Evolutionary conservation across 2,888 invertebrate genomes (phyloP).

Genomic region (Drosophila hamatofila): DNA sequence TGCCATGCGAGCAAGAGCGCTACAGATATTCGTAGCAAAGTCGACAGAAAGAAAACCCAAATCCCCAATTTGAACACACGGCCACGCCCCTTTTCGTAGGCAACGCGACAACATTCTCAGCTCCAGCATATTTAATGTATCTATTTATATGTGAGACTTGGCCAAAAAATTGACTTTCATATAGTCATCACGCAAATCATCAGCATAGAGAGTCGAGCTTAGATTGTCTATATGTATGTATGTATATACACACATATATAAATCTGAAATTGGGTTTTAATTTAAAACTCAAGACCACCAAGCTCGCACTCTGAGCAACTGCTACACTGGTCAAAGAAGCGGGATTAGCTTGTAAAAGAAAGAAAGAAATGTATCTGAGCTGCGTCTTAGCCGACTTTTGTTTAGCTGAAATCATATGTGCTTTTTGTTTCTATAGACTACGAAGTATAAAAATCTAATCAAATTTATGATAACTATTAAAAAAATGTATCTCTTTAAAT

Average conservation of each 20-base stretch:
- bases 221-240: neutral
- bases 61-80: constrained; percentile 53
- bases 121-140: neutral
- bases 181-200: constrained; percentile 14
- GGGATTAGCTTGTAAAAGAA: neutral
- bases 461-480: no score
- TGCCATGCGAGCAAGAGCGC: constrained; percentile 28
- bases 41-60: constrained; percentile 36
- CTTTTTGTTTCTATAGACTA: no score
- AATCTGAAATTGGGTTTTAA: neutral
- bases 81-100: constrained; percentile 35
- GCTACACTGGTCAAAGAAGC: neutral
- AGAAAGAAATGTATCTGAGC: neutral
- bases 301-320: no score
- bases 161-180: constrained; percentile 22
- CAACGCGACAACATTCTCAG: constrained; percentile 32
- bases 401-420: no score
- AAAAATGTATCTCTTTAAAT: no score
- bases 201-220: neutral
- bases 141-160: neutral
- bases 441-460: no score
- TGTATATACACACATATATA: neutral
- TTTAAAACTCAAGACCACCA: neutral
- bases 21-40: constrained; percentile 14
- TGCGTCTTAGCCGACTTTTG: neutral